Conservation (phyloP, 1,140 invertebrate genomes). For the Globodera rostochiensis region DNA sequence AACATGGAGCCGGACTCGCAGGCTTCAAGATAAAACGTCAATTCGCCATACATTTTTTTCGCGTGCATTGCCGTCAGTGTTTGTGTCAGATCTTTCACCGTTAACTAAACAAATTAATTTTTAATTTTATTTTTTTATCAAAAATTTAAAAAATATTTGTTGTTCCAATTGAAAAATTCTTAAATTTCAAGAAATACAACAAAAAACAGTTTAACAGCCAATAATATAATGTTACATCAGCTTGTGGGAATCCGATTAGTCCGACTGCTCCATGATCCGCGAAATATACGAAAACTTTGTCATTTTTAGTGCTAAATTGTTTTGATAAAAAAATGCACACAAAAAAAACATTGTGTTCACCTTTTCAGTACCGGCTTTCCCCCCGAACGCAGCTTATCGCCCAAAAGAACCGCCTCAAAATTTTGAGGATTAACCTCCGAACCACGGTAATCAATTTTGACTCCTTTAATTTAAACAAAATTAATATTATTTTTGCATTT, state of each 20-base stretch:
- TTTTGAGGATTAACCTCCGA: slow-evolving; percentile 48
- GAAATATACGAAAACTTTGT: slow-evolving; percentile 66
- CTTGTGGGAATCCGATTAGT: slow-evolving; percentile 70
- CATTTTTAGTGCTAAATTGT: slow-evolving; percentile 20
- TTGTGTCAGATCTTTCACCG: slow-evolving; percentile 66
- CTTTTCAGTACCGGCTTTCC: slow-evolving; percentile 64
- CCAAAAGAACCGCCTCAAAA: slow-evolving; percentile 43
- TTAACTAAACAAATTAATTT: slow-evolving; percentile 66
- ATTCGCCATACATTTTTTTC: slow-evolving; percentile 66
- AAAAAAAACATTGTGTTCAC: slow-evolving; percentile 69
- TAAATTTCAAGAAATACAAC: too few species aligned
- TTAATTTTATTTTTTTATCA: slow-evolving; percentile 46
- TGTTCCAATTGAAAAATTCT: slow-evolving; percentile 7
- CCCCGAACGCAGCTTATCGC: slow-evolving; percentile 26
- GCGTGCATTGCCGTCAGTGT: slow-evolving; percentile 69
- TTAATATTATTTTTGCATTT: background rate
- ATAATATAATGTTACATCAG: slow-evolving; percentile 21
- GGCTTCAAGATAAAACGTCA: slow-evolving; percentile 73
- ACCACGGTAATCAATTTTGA: slow-evolving; percentile 71
- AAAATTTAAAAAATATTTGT: slow-evolving; percentile 11
- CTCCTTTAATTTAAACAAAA: slow-evolving; percentile 69
- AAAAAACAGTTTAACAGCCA: too few species aligned
- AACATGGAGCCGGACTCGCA: slow-evolving; percentile 77
- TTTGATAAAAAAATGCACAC: slow-evolving; percentile 63
- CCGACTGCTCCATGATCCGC: slow-evolving; percentile 74